These are phyloP conservation scores for Hepsetus odoe DNA, from an alignment of 2,113 vertebrate genomes.

Conservation along the genomic window DNA sequence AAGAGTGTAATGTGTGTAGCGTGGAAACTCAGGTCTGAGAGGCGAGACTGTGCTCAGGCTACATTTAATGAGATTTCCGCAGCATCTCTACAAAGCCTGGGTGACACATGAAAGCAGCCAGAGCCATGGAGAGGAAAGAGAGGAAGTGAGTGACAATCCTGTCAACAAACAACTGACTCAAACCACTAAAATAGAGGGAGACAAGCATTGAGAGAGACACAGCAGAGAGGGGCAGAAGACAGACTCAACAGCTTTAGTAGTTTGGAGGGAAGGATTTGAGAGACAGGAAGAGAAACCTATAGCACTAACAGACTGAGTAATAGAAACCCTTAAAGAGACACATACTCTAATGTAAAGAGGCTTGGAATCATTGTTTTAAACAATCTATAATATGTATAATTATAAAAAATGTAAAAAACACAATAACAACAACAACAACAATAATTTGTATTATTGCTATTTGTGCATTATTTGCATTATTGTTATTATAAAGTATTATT, in stretches of 20 bases:
- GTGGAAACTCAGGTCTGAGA: constrained; percentile 35
- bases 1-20: constrained; percentile 21
- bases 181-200: constrained; percentile 19
- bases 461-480: no score
- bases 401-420: no score
- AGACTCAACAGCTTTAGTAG: constrained; percentile 4
- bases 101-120: constrained; percentile 43
- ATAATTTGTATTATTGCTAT: no score
- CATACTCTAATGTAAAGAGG: background rate
- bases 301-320: background rate
- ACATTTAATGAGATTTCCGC: constrained; percentile 47
- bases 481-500: no score
- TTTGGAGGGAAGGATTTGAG: background rate
- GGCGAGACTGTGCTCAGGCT: constrained; percentile 25
- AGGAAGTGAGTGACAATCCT: constrained; percentile 39
- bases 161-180: constrained; percentile 35
- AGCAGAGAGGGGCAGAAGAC: background rate
- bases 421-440: no score
- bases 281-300: background rate
- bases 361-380: background rate
- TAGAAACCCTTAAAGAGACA: background rate
- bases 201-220: constrained; percentile 29
- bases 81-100: constrained; percentile 43
- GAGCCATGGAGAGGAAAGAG: constrained; percentile 21
- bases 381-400: no score